Percentiles rank a stretch among this genome's conserved stretches.
phyloP scores from a whole-genome alignment of 2,888 invertebrate species.

The Amblyjoppa fuscipennis region DNA sequence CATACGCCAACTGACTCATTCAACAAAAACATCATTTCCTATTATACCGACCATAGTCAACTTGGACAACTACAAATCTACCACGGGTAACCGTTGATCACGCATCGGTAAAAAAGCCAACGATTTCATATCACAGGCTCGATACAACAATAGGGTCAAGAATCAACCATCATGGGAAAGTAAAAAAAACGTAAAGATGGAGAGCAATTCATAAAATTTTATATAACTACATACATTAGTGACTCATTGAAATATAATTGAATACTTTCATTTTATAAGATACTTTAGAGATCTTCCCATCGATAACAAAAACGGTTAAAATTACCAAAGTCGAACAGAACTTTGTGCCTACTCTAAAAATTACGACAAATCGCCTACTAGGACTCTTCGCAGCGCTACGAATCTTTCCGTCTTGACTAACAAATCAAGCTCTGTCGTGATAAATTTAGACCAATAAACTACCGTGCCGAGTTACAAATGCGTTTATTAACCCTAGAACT shows the following conservation, averaged over 20 bases:
- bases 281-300: conserved; percentile 20
- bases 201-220: conserved; percentile 63
- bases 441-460: neutral
- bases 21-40: too few species aligned
- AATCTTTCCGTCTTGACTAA: neutral
- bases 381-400: neutral
- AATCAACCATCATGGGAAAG: neutral
- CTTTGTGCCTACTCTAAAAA: neutral
- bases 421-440: neutral
- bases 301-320: conserved; percentile 28
- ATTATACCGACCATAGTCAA: too few species aligned
- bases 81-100: too few species aligned
- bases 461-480: neutral
- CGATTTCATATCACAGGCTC: too few species aligned
- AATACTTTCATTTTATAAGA: conserved; percentile 59
- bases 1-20: too few species aligned
- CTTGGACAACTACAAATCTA: too few species aligned
- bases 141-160: too few species aligned
- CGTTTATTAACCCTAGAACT: neutral
- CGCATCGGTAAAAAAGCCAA: too few species aligned
- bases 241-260: conserved; percentile 64
- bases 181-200: conserved; percentile 17
- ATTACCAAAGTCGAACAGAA: conserved; percentile 12
- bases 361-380: conserved; percentile 12
- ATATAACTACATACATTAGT: conserved; percentile 68